Evolutionary conservation across 2,113 vertebrate species (phyloP).

Genomic region (Rhipidura dahli): DNA sequence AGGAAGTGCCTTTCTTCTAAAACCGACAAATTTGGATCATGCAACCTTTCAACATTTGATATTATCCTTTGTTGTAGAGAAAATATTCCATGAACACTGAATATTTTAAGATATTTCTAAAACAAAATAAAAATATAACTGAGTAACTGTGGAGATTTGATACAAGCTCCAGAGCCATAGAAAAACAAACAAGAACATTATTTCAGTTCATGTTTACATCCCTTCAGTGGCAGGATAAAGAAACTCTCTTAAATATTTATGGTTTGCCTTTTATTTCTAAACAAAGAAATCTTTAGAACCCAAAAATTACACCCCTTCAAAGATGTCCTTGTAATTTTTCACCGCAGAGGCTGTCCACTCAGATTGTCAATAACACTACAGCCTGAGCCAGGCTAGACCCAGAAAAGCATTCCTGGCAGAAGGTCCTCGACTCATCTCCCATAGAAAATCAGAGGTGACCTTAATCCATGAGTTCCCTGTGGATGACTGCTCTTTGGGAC

Average conservation of each 20-base stretch:
- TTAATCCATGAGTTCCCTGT: neutral
- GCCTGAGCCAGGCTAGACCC: neutral
- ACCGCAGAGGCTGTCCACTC: neutral
- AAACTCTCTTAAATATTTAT: neutral
- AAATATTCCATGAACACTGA: neutral
- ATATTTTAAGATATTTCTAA: neutral
- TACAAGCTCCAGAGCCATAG: neutral
- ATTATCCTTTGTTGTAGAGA: neutral
- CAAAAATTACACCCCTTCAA: neutral
- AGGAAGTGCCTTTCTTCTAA: constrained; percentile 8
- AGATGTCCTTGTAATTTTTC: neutral
- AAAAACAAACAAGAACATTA: neutral
- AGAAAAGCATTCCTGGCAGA: neutral
- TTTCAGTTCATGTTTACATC: neutral
- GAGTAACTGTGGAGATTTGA: neutral
- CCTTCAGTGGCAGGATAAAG: neutral
- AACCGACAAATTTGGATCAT: neutral
- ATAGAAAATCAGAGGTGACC: neutral
- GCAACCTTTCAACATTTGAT: neutral
- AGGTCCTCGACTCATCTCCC: neutral
- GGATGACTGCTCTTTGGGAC: neutral
- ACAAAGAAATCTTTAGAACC: neutral
- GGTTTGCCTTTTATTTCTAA: neutral
- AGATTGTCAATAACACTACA: neutral
- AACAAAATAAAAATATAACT: constrained; percentile 3